These are phyloP conservation scores for Collichthys lucidus DNA, from an alignment of 2,113 vertebrate genomes.

Conservation along the genomic window DNA sequence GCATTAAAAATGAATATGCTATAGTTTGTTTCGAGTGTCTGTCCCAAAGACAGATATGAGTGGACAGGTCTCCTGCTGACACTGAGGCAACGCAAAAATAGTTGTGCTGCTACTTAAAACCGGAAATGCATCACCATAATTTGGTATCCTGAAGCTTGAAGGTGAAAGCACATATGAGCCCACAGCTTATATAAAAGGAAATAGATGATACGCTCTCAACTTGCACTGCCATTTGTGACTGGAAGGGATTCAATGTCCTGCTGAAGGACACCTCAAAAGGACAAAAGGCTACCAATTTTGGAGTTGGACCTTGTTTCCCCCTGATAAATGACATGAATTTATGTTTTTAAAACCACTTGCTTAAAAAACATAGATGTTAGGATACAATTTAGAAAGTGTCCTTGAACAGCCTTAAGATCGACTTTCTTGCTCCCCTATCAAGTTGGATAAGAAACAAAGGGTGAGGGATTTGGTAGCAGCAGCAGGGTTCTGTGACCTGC, in stretches of 20 bases:
- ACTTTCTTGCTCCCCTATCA: not conserved
- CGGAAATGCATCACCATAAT: not conserved
- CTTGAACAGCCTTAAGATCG: not conserved
- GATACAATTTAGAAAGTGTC: not conserved
- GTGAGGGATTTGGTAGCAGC: not conserved
- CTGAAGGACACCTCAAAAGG: not conserved
- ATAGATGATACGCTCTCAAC: not conserved
- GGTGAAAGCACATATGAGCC: not conserved
- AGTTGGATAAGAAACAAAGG: not conserved
- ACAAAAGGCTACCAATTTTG: not conserved
- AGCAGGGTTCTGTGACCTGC: not conserved
- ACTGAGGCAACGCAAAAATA: not conserved
- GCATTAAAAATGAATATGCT: not conserved
- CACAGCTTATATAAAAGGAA: not conserved
- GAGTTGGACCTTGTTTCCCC: not conserved
- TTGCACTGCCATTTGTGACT: not conserved
- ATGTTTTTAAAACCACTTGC: not conserved
- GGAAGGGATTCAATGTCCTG: not conserved
- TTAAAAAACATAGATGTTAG: not conserved
- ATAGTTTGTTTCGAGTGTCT: not conserved
- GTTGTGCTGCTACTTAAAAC: not conserved
- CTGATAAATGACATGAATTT: not conserved
- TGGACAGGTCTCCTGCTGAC: too few relatives aligned
- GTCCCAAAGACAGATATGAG: not conserved
- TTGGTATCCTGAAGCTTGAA: not conserved